Conservation (phyloP, 2,888 invertebrate genomes). For the Harpagoxenus sublaevis region DNA sequence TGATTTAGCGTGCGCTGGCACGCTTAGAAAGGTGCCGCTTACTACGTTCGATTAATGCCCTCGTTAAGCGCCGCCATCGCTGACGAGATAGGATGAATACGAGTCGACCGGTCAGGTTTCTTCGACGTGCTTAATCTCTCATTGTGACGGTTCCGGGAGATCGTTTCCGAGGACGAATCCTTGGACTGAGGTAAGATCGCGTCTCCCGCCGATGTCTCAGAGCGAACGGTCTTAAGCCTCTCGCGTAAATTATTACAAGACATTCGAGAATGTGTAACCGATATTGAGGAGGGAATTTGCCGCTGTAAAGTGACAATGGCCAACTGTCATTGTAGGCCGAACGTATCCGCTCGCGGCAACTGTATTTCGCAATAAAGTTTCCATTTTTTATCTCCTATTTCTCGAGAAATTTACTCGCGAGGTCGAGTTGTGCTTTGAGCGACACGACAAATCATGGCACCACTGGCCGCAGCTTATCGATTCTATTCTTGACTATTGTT, state of each 20-base stretch:
- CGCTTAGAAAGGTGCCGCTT: slow-evolving; percentile 52
- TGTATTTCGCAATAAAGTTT: background rate
- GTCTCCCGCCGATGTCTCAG: background rate
- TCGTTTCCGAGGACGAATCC: slow-evolving; percentile 28
- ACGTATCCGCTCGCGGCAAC: background rate
- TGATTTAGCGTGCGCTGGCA: slow-evolving; percentile 62
- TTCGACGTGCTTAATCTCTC: slow-evolving; percentile 38
- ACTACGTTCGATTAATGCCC: slow-evolving; percentile 25
- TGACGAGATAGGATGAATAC: slow-evolving; percentile 25
- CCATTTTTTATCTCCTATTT: slow-evolving; percentile 9
- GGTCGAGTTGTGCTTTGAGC: slow-evolving; percentile 2
- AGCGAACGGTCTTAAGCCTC: slow-evolving; percentile 17
- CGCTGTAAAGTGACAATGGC: slow-evolving; percentile 7
- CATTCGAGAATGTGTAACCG: background rate
- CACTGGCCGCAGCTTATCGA: slow-evolving; percentile 31
- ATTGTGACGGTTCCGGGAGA: background rate
- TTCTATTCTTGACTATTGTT: slow-evolving; percentile 66
- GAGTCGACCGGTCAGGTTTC: slow-evolving; percentile 11
- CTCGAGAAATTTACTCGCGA: background rate
- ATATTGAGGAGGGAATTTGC: background rate
- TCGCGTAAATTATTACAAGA: slow-evolving; percentile 43
- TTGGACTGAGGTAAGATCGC: slow-evolving; percentile 3
- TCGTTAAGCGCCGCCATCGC: slow-evolving; percentile 36
- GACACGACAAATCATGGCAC: slow-evolving; percentile 2
- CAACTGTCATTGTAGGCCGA: background rate